These are phyloP conservation scores for Etia nguti DNA, from an alignment of 2,113 vertebrate genomes.

Conservation along the genomic window DNA sequence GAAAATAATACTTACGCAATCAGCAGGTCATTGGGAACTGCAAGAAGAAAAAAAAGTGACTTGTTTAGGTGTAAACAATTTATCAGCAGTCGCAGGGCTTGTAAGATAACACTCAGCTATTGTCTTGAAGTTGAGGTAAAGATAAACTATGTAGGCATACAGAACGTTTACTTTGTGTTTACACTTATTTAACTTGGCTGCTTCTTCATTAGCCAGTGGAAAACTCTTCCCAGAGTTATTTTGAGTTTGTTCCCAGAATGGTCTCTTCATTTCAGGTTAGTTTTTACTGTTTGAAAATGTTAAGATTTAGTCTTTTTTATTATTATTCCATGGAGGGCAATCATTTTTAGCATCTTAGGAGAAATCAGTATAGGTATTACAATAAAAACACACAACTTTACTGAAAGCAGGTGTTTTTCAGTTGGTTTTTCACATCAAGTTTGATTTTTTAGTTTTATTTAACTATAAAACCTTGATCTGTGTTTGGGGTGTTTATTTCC, in stretches of 20 bases:
- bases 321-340: not conserved
- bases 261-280: not conserved
- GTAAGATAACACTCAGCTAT: not conserved
- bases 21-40: slow-evolving; percentile 90
- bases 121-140: not conserved
- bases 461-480: not conserved
- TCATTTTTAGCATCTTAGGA: not conserved
- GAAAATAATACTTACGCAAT: slow-evolving; percentile 82
- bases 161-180: not conserved
- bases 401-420: not conserved
- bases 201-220: not conserved
- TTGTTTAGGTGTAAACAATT: not conserved
- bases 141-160: not conserved
- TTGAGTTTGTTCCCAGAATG: not conserved
- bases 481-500: not conserved
- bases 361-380: not conserved
- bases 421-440: not conserved
- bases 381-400: not conserved
- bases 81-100: not conserved
- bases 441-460: not conserved
- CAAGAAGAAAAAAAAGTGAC: slow-evolving; percentile 21
- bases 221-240: not conserved
- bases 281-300: not conserved
- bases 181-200: not conserved
- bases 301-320: not conserved